phyloP scores from a whole-genome alignment of 1,140 invertebrate species.

The Macrocentrus cingulum region DNA sequence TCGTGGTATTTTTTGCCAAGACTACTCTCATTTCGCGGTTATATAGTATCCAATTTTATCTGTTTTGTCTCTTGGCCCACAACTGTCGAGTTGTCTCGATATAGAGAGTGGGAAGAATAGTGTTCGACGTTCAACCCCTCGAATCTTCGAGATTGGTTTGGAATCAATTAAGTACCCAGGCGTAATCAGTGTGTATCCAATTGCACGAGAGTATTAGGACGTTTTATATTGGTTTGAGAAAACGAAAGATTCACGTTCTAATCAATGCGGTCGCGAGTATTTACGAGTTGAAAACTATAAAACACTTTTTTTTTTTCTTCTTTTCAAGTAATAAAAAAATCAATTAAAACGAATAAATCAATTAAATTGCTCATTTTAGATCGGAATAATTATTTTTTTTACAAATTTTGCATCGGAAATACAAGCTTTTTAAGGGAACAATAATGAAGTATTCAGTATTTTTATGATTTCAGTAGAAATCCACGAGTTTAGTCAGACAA shows the following conservation, averaged over 20 bases:
- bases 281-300: constrained; percentile 34
- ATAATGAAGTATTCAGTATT: too few species aligned
- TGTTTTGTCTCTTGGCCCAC: background rate
- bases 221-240: background rate
- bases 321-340: too few species aligned
- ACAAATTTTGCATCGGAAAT: too few species aligned
- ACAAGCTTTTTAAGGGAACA: too few species aligned
- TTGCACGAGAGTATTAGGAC: constrained; percentile 6
- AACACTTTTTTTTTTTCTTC: background rate
- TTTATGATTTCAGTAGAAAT: too few species aligned
- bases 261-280: constrained; percentile 29
- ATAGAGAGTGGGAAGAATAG: background rate
- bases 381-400: too few species aligned
- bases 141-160: constrained; percentile 7
- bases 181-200: constrained; percentile 26
- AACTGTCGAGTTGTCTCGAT: background rate
- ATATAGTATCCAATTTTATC: background rate
- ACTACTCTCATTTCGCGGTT: background rate
- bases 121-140: background rate
- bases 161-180: constrained; percentile 24
- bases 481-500: too few species aligned
- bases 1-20: too few species aligned
- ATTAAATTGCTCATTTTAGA: too few species aligned
- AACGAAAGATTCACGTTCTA: constrained; percentile 33
- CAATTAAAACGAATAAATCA: too few species aligned